Percentiles rank a stretch among this genome's conserved stretches.
Evolutionary conservation across 2,113 vertebrate genomes (phyloP).

Genomic region (Oxyura jamaicensis): DNA sequence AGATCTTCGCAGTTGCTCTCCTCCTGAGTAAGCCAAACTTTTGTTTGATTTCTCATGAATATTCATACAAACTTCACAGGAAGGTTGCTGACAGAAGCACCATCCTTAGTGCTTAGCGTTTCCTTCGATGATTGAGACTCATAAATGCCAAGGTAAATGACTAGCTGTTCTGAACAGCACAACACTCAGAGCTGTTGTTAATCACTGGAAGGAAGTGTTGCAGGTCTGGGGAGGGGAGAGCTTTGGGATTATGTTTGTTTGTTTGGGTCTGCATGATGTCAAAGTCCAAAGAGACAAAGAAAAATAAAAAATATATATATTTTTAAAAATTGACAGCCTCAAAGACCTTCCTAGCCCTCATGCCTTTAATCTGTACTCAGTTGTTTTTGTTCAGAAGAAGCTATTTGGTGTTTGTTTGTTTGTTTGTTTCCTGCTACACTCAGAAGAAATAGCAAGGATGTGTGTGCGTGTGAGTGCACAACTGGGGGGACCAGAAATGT

Average conservation of each 20-base stretch:
- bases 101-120: neutral
- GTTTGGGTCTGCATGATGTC: neutral
- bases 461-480: no score
- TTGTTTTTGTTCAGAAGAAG: neutral
- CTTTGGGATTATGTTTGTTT: neutral
- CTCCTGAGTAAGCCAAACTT: slow-evolving; percentile 7
- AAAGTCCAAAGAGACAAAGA: neutral
- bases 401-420: neutral
- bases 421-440: neutral
- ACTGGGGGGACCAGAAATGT: neutral
- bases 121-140: neutral
- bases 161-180: neutral
- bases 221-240: neutral
- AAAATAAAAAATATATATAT: no score
- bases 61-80: neutral
- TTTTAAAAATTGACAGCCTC: neutral
- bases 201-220: neutral
- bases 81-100: neutral
- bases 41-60: neutral
- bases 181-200: neutral
- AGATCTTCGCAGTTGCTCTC: slow-evolving; percentile 4
- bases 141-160: neutral
- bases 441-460: neutral
- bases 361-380: neutral
- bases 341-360: neutral